These are phyloP conservation scores for Ormyrus thymus DNA, from an alignment of 2,888 invertebrate genomes.

Conservation along the genomic window DNA sequence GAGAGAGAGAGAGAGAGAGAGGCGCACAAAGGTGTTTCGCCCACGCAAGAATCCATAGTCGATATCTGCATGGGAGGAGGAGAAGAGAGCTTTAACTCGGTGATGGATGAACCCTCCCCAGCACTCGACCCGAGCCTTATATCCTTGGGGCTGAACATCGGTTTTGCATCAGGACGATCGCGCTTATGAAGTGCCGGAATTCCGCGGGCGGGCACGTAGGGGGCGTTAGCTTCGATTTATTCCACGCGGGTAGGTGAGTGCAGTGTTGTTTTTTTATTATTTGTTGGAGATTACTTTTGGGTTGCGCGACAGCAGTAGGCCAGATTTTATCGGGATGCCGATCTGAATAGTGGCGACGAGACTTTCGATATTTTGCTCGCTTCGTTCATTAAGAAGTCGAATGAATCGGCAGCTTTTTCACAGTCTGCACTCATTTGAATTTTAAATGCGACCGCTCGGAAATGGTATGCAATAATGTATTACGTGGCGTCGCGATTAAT, in stretches of 20 bases:
- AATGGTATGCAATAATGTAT: not conserved
- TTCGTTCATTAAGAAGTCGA: not conserved
- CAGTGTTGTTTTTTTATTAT: too few species aligned
- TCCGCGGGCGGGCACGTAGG: not conserved
- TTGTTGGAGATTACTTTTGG: too few species aligned
- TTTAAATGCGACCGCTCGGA: not conserved
- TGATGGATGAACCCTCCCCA: constrained; percentile 21
- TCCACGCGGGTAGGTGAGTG: too few species aligned
- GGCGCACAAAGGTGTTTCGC: not conserved
- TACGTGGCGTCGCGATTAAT: not conserved
- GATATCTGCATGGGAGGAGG: constrained; percentile 2
- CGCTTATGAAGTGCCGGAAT: not conserved
- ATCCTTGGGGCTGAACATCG: constrained; percentile 8
- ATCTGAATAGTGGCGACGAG: not conserved
- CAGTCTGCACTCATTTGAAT: constrained; percentile 5
- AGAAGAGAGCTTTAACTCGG: constrained; percentile 19
- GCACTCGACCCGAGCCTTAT: not conserved
- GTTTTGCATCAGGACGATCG: constrained; percentile 9
- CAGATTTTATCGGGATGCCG: too few species aligned
- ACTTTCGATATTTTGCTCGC: not conserved
- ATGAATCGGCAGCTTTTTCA: constrained; percentile 6
- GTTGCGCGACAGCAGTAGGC: too few species aligned
- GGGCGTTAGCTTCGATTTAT: not conserved
- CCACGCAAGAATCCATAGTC: constrained; percentile 13
- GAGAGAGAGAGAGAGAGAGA: not conserved